Evolutionary conservation across 2,888 invertebrate species (phyloP).

Genomic region (Drosophila nr. fundita): DNA sequence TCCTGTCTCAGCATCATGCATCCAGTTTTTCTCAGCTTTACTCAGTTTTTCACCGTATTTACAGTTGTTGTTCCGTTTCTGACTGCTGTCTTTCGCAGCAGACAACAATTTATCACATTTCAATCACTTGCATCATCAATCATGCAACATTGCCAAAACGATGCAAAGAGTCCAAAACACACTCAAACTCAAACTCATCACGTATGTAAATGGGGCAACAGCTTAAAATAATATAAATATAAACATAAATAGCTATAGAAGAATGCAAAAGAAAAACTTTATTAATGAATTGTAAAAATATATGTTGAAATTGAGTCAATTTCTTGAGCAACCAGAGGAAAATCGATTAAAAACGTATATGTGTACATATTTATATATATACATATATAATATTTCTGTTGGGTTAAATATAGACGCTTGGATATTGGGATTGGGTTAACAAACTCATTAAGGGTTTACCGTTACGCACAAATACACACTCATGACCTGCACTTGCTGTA

Average conservation of each 20-base stretch:
- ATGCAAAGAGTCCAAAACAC: conserved; percentile 28
- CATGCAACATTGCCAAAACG: conserved; percentile 50
- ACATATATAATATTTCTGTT: neutral
- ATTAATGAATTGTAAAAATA: neutral
- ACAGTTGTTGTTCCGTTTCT: conserved; percentile 9
- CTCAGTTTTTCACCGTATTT: conserved; percentile 10
- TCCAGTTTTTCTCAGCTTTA: conserved; percentile 19
- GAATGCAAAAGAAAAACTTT: neutral
- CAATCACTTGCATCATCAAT: conserved; percentile 74
- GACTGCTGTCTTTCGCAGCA: conserved; percentile 50
- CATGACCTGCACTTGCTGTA: conserved; percentile 46
- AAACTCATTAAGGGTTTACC: conserved; percentile 67
- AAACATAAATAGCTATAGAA: neutral
- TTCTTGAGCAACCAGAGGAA: too few species aligned
- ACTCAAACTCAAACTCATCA: conserved; percentile 12
- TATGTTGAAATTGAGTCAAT: neutral
- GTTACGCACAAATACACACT: conserved; percentile 37
- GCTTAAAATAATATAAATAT: neutral
- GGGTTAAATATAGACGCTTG: conserved; percentile 22
- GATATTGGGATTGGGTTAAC: conserved; percentile 67
- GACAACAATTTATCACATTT: conserved; percentile 74
- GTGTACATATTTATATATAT: conserved; percentile 3
- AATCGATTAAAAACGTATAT: conserved; percentile 1
- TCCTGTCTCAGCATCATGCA: conserved; percentile 10
- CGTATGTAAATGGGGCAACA: conserved; percentile 20